These are phyloP conservation scores for Tenebrosternarchus preto DNA, from an alignment of 2,113 vertebrate genomes.

Conservation along the genomic window DNA sequence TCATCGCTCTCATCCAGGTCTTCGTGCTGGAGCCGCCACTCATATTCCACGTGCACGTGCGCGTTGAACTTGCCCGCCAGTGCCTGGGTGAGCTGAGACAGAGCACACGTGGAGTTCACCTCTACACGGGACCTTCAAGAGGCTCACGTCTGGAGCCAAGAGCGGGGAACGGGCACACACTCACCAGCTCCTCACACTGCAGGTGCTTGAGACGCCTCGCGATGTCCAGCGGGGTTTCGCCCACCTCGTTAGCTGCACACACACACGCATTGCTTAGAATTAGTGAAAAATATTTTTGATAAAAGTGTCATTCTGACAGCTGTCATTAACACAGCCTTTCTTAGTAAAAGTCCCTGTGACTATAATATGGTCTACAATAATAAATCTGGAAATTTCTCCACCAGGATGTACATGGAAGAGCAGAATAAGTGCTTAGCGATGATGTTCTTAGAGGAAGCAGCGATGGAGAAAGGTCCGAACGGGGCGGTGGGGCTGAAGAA, in stretches of 20 bases:
- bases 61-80: conserved; percentile 93
- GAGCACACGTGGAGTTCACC: conserved; percentile 17
- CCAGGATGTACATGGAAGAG: too few species aligned
- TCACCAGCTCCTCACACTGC: conserved; percentile 96
- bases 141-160: neutral
- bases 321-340: too few species aligned
- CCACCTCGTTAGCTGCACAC: conserved; percentile 87
- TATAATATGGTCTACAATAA: too few species aligned
- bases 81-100: conserved; percentile 85
- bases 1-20: conserved; percentile 97
- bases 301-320: too few species aligned
- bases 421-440: too few species aligned
- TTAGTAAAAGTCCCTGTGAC: too few species aligned
- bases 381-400: too few species aligned
- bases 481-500: too few species aligned
- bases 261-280: neutral
- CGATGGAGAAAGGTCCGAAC: too few species aligned
- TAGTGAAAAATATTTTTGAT: too few species aligned
- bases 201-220: conserved; percentile 89
- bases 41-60: conserved; percentile 97
- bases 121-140: neutral
- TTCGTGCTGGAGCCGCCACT: conserved; percentile 93
- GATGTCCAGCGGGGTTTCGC: conserved; percentile 94
- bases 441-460: too few species aligned
- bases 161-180: conserved; percentile 43